Percentiles rank a stretch among this genome's conserved stretches.
Conservation (phyloP, 2,888 invertebrate species). For the Teinopalpus imperialis region DNA sequence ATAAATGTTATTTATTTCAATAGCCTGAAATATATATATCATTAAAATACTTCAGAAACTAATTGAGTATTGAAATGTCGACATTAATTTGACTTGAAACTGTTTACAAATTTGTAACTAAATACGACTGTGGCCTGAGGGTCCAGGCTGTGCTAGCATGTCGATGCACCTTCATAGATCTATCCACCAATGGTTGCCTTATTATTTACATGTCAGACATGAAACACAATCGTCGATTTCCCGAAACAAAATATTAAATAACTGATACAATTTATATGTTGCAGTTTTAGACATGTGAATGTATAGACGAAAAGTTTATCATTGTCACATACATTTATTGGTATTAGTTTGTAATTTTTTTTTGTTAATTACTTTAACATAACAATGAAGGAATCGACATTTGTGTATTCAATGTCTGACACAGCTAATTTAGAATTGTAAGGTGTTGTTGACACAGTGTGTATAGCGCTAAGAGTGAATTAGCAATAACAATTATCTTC, state of each 20-base stretch:
- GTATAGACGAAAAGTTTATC: too few relatives aligned
- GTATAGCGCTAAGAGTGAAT: slow-evolving; percentile 20
- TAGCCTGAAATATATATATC: too few relatives aligned
- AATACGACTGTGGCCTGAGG: slow-evolving; percentile 32
- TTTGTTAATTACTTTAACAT: too few relatives aligned
- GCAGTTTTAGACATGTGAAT: too few relatives aligned
- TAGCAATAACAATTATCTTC: slow-evolving; percentile 24
- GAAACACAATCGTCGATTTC: slow-evolving; percentile 10
- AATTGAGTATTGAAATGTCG: too few relatives aligned
- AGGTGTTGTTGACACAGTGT: slow-evolving; percentile 23
- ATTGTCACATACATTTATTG: too few relatives aligned
- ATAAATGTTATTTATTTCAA: too few relatives aligned
- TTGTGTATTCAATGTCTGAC: slow-evolving; percentile 21
- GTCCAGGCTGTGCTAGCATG: slow-evolving; percentile 44
- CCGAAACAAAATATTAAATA: neutral
- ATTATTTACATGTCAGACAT: slow-evolving; percentile 40
- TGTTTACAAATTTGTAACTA: too few relatives aligned
- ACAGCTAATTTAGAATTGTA: slow-evolving; percentile 27
- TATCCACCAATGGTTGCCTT: slow-evolving; percentile 72
- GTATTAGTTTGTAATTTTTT: too few relatives aligned
- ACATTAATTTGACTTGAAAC: too few relatives aligned
- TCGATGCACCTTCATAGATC: slow-evolving; percentile 44
- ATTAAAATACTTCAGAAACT: too few relatives aligned
- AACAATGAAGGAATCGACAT: slow-evolving; percentile 17
- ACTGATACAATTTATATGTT: too few relatives aligned